Evolutionary conservation across 2,113 vertebrate species (phyloP), one percentile per base, ranked within the genome.

Genomic region (Indicator indicator): DNA sequence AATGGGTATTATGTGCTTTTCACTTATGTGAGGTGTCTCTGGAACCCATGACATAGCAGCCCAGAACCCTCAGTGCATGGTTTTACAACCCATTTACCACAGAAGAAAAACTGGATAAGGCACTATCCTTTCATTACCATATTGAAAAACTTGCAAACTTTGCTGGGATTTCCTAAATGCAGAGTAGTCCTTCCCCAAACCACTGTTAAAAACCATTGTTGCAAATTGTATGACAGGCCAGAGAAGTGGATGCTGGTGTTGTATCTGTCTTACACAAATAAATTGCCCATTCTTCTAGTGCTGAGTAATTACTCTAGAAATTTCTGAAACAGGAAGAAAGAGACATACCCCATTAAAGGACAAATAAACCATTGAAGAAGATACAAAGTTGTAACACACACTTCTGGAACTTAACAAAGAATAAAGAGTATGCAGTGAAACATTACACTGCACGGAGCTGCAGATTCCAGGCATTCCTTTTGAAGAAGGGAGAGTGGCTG

Each of bases 401-500:
- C 65, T 92, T 54, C 55, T 72, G 62, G 71, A 93, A 52, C 59
- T 67, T 90, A 92, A 91, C 90, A 94, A 90, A 88, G 48, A 89
- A 56, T 60, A 91, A 89, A 28, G 90, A 89, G 71, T 90, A 70
- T 0, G 2, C 65, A 69, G 80, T 90, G 95, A 95, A 97, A 95
- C 74, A 79, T 92, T 94, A 88, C 40, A 38, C 80, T 86, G 85
- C 63, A 83, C 0, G 0, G 85, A 97, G 75, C 89, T 91, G 79
- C 91, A 79, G 92, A 95, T 97, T 95, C 95, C 95, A 94, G 90
- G 77, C 93, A 95, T 95, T 96, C 95, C 94, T 95, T 95, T 94
- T 94, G 91, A 95, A 94, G 91, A 69, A 94, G 91, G 77, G 68
- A 88, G 78, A 94, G 91, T 70, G 83, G 58, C 92, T 95, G 90